A percentile compares a stretch with the other conserved stretches of the same genome.
Evolutionary conservation across 2,888 invertebrate species (phyloP).

Genomic region (Amphipyra tragopoginis): DNA sequence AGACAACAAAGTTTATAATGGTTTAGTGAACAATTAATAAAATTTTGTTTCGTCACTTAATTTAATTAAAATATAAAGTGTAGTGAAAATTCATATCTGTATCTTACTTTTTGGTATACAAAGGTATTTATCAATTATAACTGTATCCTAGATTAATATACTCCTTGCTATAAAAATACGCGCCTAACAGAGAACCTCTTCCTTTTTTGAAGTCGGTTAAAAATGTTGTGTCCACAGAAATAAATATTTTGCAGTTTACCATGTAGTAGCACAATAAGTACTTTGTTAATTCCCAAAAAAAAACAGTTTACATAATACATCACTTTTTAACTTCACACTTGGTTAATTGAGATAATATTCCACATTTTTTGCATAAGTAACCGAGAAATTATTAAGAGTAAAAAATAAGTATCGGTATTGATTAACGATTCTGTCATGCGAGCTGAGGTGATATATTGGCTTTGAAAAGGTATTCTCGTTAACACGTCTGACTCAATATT

Average conservation of each 20-base stretch:
- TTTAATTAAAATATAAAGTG: slow-evolving; percentile 12
- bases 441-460: slow-evolving; percentile 51
- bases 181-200: too few species aligned
- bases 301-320: too few species aligned
- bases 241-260: too few species aligned
- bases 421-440: slow-evolving; percentile 55
- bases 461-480: slow-evolving; percentile 32
- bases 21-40: too few species aligned
- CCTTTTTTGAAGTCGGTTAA: too few species aligned
- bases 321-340: too few species aligned
- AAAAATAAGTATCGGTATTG: slow-evolving; percentile 41
- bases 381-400: slow-evolving; percentile 8
- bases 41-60: too few species aligned
- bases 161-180: too few species aligned
- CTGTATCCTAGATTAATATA: background rate
- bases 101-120: slow-evolving; percentile 27
- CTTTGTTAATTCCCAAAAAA: too few species aligned
- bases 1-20: too few species aligned
- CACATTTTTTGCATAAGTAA: slow-evolving; percentile 13
- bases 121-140: slow-evolving; percentile 33
- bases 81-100: slow-evolving; percentile 14
- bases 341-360: background rate
- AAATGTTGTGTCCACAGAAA: background rate
- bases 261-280: too few species aligned
- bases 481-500: slow-evolving; percentile 29